Conservation (phyloP, 2,888 invertebrate genomes). For the Eurois occulta region DNA sequence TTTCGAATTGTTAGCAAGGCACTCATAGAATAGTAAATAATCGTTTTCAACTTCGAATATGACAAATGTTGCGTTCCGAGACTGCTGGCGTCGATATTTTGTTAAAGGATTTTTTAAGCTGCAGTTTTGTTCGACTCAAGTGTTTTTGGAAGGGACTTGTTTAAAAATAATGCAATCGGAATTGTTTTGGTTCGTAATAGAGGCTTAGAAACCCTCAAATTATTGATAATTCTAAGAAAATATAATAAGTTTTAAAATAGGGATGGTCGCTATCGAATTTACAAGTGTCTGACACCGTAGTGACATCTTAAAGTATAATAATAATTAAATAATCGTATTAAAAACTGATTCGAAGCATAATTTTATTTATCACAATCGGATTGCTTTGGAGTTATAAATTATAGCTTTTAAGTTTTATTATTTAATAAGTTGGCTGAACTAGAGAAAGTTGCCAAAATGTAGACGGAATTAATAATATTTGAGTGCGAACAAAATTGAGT, state of each 20-base stretch:
- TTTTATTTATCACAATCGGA: slow-evolving; percentile 56
- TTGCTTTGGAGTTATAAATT: slow-evolving; percentile 40
- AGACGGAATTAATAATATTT: slow-evolving; percentile 24
- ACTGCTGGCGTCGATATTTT: slow-evolving; percentile 53
- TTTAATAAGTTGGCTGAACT: slow-evolving; percentile 20
- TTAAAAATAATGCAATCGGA: slow-evolving; percentile 24
- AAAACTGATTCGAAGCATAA: slow-evolving; percentile 41
- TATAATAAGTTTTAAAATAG: slow-evolving; percentile 17
- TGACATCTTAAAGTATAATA: slow-evolving; percentile 5
- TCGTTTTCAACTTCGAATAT: slow-evolving; percentile 64
- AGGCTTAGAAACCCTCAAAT: slow-evolving; percentile 20
- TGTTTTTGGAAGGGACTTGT: slow-evolving; percentile 3
- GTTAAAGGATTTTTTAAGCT: slow-evolving; percentile 49
- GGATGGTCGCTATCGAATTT: slow-evolving; percentile 21
- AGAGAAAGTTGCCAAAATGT: slow-evolving; percentile 13
- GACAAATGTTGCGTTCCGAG: slow-evolving; percentile 34
- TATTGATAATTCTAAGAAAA: slow-evolving; percentile 42
- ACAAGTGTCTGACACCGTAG: slow-evolving; percentile 42
- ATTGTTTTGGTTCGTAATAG: slow-evolving; percentile 28
- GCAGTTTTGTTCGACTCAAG: slow-evolving; percentile 60
- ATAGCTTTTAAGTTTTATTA: slow-evolving; percentile 53
- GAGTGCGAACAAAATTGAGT: slow-evolving; percentile 55
- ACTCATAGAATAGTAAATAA: slow-evolving; percentile 25
- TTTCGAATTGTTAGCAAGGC: slow-evolving; percentile 55
- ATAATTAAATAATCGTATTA: slow-evolving; percentile 12